Evolutionary conservation across 2,113 vertebrate species (phyloP), one percentile per base, ranked within the genome.

Genomic region (Hemiscyllium ocellatum): DNA sequence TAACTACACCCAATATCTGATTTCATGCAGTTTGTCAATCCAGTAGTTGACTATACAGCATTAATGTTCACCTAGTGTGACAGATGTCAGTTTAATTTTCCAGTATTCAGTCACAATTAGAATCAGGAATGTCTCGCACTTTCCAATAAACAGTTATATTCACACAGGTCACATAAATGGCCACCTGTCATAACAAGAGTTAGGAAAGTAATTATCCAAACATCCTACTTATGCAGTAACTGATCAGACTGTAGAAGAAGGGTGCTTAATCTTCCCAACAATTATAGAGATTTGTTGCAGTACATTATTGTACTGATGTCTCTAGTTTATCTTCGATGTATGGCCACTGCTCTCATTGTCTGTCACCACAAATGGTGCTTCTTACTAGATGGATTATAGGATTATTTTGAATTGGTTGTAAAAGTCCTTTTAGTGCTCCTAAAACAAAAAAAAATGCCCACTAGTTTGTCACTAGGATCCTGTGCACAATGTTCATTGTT

Each of bases 131-230:
- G n/a, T 24, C 61, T 8, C 33, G 22, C 20, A n/a, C 66, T 66
- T 47, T 93, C 61, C 56, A 93, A 93, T 66, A 68, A 90, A 61
- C 87, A 90, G 87, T 90, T 56, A 37, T 65, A 66, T 93, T n/a
- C 33, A n/a, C 33, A 37, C 20, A 93, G 61, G 61, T 22, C 19
- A 42, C 29, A 93, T 93, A 93, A 93, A 22, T 66, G 89, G 61
- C 61, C 89, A 22, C 26, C 89, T 93, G 89, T 93, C 89, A 93
- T 93, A 93, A 93, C 89, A 93, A 68, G 66, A 22, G 22, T n/a
- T 33, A 65, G 52, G 61, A 10, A 91, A 66, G 33, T 93, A 93
- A 93, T 93, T 93, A 66, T 4, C 56, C 89, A 66, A 20, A 66
- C 61, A 93, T 42, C 89, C 65, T 65, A 29, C 3, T 29, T 33